Percentiles rank a stretch among this genome's conserved stretches.
phyloP scores from a whole-genome alignment of 2,797 vertebrate genomes.

The Ciconia nigra region DNA sequence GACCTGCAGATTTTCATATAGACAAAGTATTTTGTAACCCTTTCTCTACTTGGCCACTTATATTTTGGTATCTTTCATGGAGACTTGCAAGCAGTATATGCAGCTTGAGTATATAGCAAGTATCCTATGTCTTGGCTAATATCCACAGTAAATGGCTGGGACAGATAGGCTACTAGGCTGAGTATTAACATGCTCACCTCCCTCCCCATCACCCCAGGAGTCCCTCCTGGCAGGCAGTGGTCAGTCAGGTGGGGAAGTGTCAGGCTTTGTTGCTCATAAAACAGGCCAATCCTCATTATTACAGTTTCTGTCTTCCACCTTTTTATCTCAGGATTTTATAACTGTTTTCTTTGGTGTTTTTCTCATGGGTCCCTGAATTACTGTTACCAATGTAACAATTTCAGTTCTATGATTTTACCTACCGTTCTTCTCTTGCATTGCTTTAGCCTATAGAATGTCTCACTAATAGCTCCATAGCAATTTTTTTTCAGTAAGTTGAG shows the following conservation, averaged over 20 bases:
- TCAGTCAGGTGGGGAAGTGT: neutral
- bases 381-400: neutral
- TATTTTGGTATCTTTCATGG: neutral
- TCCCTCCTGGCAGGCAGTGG: neutral
- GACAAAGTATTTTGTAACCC: neutral
- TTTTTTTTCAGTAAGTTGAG: neutral
- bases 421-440: neutral
- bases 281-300: neutral
- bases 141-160: neutral
- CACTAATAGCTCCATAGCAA: neutral
- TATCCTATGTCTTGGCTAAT: neutral
- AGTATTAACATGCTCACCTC: neutral
- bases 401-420: neutral
- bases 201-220: neutral
- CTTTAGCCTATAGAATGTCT: neutral
- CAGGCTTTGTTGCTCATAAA: neutral
- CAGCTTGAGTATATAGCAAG: neutral
- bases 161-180: neutral
- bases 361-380: neutral
- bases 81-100: neutral
- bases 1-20: neutral
- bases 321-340: neutral
- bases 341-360: neutral
- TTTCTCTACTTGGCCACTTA: neutral
- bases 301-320: neutral